Evolutionary conservation across 2,888 invertebrate genomes (phyloP).

Genomic region (Amblyjoppa fuscipennis): DNA sequence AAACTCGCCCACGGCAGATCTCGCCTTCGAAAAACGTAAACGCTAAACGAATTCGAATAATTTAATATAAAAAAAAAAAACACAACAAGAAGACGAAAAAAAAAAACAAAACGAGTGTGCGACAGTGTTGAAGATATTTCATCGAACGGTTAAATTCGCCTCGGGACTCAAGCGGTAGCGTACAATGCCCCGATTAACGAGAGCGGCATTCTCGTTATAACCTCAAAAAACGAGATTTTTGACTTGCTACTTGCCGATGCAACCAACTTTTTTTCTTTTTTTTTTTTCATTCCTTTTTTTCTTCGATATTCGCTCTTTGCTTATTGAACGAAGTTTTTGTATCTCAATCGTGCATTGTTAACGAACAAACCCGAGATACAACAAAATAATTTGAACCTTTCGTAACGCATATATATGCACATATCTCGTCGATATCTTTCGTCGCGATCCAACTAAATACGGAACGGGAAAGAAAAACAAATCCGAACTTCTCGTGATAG

Average conservation of each 20-base stretch:
- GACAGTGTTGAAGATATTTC: conserved; percentile 4
- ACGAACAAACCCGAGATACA: not conserved
- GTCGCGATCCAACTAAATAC: conserved; percentile 15
- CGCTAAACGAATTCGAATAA: not conserved
- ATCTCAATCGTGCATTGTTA: too few species aligned
- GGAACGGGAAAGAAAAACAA: conserved; percentile 6
- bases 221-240: conserved; percentile 43
- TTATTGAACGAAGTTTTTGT: not conserved
- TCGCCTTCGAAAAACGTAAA: too few species aligned
- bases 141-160: conserved; percentile 33
- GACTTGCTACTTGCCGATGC: conserved; percentile 14
- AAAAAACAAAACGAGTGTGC: conserved; percentile 7
- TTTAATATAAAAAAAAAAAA: conserved; percentile 5
- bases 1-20: too few species aligned
- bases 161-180: conserved; percentile 34
- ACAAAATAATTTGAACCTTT: not conserved
- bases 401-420: not conserved
- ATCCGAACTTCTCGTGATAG: not conserved
- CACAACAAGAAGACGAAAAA: not conserved
- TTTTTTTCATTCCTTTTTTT: not conserved
- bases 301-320: not conserved
- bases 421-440: not conserved
- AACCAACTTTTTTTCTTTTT: not conserved
- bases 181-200: conserved; percentile 51
- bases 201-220: conserved; percentile 62